Base-by-base conservation (phyloP, 2,797 vertebrate genomes). In the Liparis tanakae region DNA sequence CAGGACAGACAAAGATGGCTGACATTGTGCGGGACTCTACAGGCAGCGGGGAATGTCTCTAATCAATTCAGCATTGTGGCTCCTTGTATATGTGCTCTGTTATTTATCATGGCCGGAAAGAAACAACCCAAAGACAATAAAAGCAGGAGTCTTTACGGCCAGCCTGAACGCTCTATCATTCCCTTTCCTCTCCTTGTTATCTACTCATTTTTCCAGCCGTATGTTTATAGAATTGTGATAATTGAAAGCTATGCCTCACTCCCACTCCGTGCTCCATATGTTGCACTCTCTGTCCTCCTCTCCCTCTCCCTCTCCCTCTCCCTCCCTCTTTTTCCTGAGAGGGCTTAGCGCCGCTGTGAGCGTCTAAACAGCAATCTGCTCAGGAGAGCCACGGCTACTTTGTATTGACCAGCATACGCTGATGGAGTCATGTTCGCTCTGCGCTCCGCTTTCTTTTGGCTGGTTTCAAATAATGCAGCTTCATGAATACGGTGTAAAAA, bases 11-110 rank as follows among this genome's bases (percentile, higher is more conserved):
- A 88, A 91, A 93, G 88, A 94, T 90, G 90, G 88, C 89, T 36
- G 87, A 84, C 88, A 76, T 72, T 76, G 87, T 75, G 79, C 76
- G 10, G 81, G 77, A 82, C 85, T 85, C 87, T 82, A 22, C 86
- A 86, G 85, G 85, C 89, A 88, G 87, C 74, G 58, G 81, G 90
- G 91, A 92, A 92, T 91, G 88, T 87, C 90, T 90, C 89, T 93
- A 92, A 94, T 94, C 93, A 93, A 90, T 94, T 93, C 89, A 87
- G 86, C 88, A 85, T 91, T 91, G 91, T 93, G 87, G 87, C 87
- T 90, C 59, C 76, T 87, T 85, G 87, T 84, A 67, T 83, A 72
- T 60, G 68, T 76, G 74, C 79, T 81, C 80, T 87, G 82, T 88
- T 82, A 83, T 90, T 90, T 86, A 89, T 80, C 72, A 55, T 80